These are phyloP conservation scores for Flabesymbios commensalis DNA, from an alignment of 2,888 invertebrate genomes.

Conservation along the genomic window DNA sequence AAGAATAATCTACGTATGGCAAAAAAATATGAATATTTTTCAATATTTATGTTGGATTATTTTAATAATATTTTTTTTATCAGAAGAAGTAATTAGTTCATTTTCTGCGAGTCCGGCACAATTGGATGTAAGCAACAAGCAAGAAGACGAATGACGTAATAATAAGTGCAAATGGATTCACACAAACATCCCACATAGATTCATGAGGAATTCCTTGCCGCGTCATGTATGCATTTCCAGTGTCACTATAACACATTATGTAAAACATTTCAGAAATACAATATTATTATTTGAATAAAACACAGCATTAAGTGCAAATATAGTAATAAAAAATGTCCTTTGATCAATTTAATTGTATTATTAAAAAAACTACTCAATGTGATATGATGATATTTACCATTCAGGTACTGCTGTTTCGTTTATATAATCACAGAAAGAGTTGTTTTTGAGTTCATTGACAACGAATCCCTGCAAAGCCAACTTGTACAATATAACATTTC, in stretches of 20 bases:
- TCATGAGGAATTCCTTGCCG: conserved; percentile 46
- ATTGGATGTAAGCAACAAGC: conserved; percentile 50
- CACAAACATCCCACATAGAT: conserved; percentile 53
- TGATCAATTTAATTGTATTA: not conserved
- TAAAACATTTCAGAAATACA: no score
- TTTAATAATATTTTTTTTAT: no score
- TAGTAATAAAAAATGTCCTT: not conserved
- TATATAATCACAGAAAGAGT: no score
- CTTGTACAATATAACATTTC: not conserved
- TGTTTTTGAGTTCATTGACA: conserved; percentile 27
- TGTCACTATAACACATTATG: conserved; percentile 16
- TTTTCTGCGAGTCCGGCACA: no score
- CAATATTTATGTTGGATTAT: no score
- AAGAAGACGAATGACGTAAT: conserved; percentile 44
- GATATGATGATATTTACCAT: not conserved
- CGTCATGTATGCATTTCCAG: conserved; percentile 47
- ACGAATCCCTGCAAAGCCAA: conserved; percentile 21
- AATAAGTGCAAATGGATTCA: conserved; percentile 48
- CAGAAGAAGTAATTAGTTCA: no score
- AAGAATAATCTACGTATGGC: no score
- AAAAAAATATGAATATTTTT: no score
- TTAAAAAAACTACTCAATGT: not conserved
- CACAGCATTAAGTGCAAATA: not conserved
- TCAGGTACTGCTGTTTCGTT: not conserved
- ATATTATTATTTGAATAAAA: no score